Evolutionary conservation across 2,888 invertebrate genomes (phyloP).

Genomic region (Belgica antarctica): DNA sequence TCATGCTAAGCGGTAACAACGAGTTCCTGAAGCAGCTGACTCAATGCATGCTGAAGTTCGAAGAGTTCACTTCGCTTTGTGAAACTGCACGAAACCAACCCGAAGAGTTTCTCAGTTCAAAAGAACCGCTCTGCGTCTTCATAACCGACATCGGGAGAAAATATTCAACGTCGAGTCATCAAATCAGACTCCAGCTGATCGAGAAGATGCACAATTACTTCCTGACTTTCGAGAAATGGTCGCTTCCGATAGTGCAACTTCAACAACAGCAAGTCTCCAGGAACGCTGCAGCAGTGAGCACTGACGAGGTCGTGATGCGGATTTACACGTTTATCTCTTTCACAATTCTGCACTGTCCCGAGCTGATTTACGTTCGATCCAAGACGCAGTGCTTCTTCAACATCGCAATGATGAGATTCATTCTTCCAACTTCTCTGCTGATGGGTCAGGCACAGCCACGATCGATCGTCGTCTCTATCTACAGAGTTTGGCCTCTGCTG

Average conservation of each 20-base stretch:
- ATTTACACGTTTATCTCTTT: conserved; percentile 54
- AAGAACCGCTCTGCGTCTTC: conserved; percentile 53
- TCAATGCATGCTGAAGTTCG: conserved; percentile 48
- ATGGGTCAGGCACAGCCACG: conserved; percentile 55
- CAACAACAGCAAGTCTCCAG: not conserved
- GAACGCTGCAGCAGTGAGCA: conserved; percentile 45
- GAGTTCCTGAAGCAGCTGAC: conserved; percentile 49
- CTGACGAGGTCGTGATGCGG: conserved; percentile 50
- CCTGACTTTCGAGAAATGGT: conserved; percentile 51
- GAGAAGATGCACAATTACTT: conserved; percentile 52
- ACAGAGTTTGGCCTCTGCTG: conserved; percentile 58
- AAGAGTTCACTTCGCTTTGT: conserved; percentile 50
- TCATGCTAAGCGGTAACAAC: conserved; percentile 46
- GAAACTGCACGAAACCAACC: conserved; percentile 45
- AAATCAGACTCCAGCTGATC: conserved; percentile 23
- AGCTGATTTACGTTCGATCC: conserved; percentile 51
- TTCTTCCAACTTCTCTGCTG: conserved; percentile 57
- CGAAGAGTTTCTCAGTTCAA: conserved; percentile 48
- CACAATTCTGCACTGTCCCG: conserved; percentile 53
- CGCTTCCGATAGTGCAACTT: conserved; percentile 13
- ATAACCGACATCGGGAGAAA: conserved; percentile 47
- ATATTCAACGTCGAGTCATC: conserved; percentile 47
- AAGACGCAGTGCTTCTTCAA: conserved; percentile 56
- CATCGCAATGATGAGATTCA: conserved; percentile 56
- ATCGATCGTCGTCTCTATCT: conserved; percentile 55